phyloP scores from a whole-genome alignment of 2,797 vertebrate species.

The Squalus acanthias region DNA sequence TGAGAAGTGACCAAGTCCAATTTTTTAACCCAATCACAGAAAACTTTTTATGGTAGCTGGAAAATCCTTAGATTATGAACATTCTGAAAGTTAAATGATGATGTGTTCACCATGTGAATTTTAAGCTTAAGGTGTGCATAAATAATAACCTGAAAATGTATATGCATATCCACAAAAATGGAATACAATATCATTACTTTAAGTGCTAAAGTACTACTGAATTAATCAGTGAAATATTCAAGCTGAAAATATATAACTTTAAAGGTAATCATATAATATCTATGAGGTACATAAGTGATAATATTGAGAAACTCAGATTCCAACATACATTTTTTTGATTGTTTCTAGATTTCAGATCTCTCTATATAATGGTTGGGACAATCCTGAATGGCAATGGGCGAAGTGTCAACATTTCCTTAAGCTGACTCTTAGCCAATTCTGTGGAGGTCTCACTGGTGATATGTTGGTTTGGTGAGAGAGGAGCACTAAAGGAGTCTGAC shows the following conservation, averaged over 20 bases:
- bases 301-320: too few relatives aligned
- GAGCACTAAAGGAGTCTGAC: too few relatives aligned
- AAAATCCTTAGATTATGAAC: not conserved
- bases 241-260: not conserved
- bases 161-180: not conserved
- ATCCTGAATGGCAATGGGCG: too few relatives aligned
- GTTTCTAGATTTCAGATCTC: too few relatives aligned
- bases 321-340: too few relatives aligned
- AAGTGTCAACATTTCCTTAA: too few relatives aligned
- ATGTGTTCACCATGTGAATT: not conserved
- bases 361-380: too few relatives aligned
- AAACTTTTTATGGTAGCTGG: not conserved
- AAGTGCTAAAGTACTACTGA: not conserved
- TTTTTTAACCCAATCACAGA: not conserved
- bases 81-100: not conserved
- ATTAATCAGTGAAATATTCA: not conserved
- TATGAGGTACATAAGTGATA: too few relatives aligned
- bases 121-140: not conserved
- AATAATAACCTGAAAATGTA: not conserved
- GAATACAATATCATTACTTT: not conserved
- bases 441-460: too few relatives aligned
- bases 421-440: too few relatives aligned
- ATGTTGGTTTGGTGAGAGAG: too few relatives aligned
- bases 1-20: not conserved
- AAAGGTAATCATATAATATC: not conserved